These are phyloP conservation scores for Synodontis membranacea DNA, from an alignment of 2,113 vertebrate species.

Conservation along the genomic window DNA sequence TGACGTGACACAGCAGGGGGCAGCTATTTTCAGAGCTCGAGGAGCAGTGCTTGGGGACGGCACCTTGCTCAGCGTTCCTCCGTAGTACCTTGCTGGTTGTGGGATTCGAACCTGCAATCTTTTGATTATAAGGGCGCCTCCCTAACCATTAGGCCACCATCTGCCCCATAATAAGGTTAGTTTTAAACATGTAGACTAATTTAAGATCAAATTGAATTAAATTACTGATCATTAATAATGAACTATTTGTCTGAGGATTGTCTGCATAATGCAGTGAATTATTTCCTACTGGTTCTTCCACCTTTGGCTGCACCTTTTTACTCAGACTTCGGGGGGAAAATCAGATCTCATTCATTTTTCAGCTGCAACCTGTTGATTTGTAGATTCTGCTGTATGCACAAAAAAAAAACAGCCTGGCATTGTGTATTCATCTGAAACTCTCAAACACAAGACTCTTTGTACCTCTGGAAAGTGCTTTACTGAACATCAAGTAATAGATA, in stretches of 20 bases:
- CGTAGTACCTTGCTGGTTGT: too few species aligned
- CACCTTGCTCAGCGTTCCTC: too few species aligned
- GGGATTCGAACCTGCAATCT: too few species aligned
- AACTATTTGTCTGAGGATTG: not conserved
- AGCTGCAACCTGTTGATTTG: not conserved
- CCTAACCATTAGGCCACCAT: too few species aligned
- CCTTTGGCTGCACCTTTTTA: not conserved
- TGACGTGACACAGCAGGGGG: too few species aligned
- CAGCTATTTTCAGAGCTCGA: too few species aligned
- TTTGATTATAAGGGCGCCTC: too few species aligned
- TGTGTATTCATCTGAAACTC: not conserved
- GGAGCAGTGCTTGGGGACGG: too few species aligned
- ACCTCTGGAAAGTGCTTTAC: not conserved
- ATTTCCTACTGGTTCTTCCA: not conserved
- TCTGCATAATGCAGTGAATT: not conserved
- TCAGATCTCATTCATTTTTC: not conserved
- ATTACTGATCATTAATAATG: not conserved
- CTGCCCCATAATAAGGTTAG: too few species aligned
- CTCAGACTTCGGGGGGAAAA: not conserved
- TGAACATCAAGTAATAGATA: not conserved
- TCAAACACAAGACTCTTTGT: not conserved
- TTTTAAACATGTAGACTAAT: too few species aligned
- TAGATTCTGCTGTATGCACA: not conserved
- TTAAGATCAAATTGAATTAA: not conserved
- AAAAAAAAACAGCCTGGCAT: conserved; percentile 11